A percentile compares a stretch with the other conserved stretches of the same genome.
phyloP scores from a whole-genome alignment of 23 tunicate species.

The Ciona savignyi region DNA sequence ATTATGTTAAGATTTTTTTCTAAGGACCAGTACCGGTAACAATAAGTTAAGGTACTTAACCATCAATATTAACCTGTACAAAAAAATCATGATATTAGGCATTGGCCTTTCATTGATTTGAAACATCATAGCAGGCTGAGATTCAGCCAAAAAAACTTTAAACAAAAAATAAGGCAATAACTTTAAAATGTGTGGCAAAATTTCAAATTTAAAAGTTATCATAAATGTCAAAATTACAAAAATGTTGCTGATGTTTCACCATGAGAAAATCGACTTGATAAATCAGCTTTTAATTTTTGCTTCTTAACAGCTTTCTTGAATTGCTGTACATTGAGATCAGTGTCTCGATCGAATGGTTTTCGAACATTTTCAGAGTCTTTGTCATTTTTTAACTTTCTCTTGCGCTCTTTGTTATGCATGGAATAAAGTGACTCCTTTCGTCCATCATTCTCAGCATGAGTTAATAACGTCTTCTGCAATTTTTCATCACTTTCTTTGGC shows the following conservation, averaged over 20 bases:
- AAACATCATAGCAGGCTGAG: too few relatives aligned
- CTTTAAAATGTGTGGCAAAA: too few relatives aligned
- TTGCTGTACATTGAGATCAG: conserved; percentile 57
- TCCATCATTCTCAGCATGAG: not conserved
- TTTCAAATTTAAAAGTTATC: too few relatives aligned
- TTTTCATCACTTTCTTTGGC: not conserved
- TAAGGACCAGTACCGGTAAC: too few relatives aligned
- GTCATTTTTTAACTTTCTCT: conserved; percentile 73
- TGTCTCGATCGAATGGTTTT: conserved; percentile 91
- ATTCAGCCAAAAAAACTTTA: too few relatives aligned
- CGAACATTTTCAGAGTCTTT: conserved; percentile 44
- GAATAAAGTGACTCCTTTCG: conserved; percentile 61
- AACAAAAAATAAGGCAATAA: too few relatives aligned
- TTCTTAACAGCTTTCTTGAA: conserved; percentile 81
- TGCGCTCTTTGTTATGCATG: conserved; percentile 77
- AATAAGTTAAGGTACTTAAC: too few relatives aligned
- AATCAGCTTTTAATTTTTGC: conserved; percentile 58
- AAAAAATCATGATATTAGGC: too few relatives aligned
- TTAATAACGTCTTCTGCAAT: not conserved
- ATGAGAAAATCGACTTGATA: conserved; percentile 66
- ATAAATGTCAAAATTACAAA: too few relatives aligned
- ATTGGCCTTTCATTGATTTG: too few relatives aligned
- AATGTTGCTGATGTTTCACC: conserved; percentile 72
- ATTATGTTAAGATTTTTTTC: too few relatives aligned
- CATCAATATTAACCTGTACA: too few relatives aligned